A percentile compares a stretch with the other conserved stretches of the same genome.
These are phyloP conservation scores for Pogonophryne albipinna DNA, from an alignment of 2,797 vertebrate genomes.

Conservation along the genomic window DNA sequence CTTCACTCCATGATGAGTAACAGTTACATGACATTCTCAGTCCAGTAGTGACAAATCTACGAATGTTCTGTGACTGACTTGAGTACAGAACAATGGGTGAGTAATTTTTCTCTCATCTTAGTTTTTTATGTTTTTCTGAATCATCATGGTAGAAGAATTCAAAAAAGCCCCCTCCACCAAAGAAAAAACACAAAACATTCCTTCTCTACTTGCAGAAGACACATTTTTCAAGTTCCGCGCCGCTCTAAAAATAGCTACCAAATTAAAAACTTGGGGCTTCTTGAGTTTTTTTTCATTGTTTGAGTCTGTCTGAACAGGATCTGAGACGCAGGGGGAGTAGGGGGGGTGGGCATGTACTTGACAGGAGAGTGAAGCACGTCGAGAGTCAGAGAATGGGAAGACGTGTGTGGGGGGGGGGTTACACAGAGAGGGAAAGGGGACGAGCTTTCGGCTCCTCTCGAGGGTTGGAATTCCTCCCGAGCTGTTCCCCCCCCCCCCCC, in stretches of 20 bases:
- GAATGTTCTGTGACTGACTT: conserved; percentile 56
- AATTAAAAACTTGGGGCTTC: conserved; percentile 46
- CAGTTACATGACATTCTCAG: conserved; percentile 63
- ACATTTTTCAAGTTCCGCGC: conserved; percentile 44
- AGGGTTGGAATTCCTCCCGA: conserved; percentile 81
- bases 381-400: conserved; percentile 59
- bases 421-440: conserved; percentile 66
- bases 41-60: conserved; percentile 56
- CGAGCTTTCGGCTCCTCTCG: conserved; percentile 74
- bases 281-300: conserved; percentile 53
- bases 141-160: conserved; percentile 48
- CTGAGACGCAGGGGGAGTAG: conserved; percentile 17
- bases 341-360: conserved; percentile 45
- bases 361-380: conserved; percentile 68
- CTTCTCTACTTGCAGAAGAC: conserved; percentile 5
- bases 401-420: conserved; percentile 24
- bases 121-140: conserved; percentile 37
- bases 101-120: conserved; percentile 45
- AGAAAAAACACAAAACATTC: background rate
- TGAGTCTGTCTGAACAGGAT: conserved; percentile 53
- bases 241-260: conserved; percentile 57
- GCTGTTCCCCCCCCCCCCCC: conserved; percentile 52
- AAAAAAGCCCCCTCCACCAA: conserved; percentile 16
- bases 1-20: conserved; percentile 64
- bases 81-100: conserved; percentile 65